phyloP scores from a whole-genome alignment of 1,140 invertebrate species.

The Coptotermes formosanus region DNA sequence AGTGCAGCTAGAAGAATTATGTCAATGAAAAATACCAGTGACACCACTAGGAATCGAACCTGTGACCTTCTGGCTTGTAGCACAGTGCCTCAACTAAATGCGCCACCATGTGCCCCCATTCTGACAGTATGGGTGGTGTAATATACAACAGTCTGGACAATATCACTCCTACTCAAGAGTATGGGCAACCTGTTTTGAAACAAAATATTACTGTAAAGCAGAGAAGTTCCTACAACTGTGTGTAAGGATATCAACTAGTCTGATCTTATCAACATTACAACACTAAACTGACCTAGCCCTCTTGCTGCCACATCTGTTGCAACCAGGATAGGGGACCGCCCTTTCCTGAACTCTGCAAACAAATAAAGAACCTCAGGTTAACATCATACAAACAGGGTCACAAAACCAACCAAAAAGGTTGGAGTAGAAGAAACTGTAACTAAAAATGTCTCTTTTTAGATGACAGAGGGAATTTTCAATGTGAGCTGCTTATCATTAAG shows the following conservation, averaged over 20 bases:
- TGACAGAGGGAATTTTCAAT: no score
- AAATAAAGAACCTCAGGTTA: background rate
- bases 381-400: background rate
- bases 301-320: conserved; percentile 99
- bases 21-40: no score
- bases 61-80: no score
- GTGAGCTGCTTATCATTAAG: no score
- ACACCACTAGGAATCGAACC: no score
- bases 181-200: background rate
- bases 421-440: background rate
- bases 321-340: conserved; percentile 91
- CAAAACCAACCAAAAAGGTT: background rate
- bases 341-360: conserved; percentile 86
- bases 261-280: background rate
- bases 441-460: no score
- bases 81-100: no score
- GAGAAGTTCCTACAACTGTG: background rate
- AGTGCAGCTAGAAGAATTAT: no score
- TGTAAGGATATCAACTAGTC: conserved; percentile 9
- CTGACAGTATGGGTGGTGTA: background rate
- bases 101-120: no score
- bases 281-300: conserved; percentile 75
- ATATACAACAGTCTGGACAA: background rate
- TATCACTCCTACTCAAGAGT: background rate
- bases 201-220: background rate